A percentile compares a stretch with the other conserved stretches of the same genome.
These are phyloP conservation scores for Denticeps clupeoides DNA, from an alignment of 2,797 vertebrate genomes.

Conservation along the genomic window DNA sequence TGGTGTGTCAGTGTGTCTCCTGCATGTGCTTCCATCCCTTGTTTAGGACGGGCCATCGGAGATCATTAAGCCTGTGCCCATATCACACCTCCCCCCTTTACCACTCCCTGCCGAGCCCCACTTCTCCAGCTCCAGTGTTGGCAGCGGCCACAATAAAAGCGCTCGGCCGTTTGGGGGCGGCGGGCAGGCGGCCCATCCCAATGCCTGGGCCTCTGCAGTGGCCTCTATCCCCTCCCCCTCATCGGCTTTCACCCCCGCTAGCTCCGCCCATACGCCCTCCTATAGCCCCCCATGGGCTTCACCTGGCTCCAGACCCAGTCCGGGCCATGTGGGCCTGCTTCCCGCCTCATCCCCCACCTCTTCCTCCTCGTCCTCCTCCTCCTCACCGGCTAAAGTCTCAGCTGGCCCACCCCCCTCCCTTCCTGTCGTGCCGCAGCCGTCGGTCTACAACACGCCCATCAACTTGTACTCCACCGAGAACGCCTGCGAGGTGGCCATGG, in stretches of 20 bases:
- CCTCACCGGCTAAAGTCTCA: slow-evolving; percentile 48
- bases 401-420: slow-evolving; percentile 18
- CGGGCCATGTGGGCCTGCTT: slow-evolving; percentile 10
- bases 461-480: slow-evolving; percentile 46
- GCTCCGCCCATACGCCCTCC: slow-evolving; percentile 32
- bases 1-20: slow-evolving; percentile 38
- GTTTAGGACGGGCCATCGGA: slow-evolving; percentile 62
- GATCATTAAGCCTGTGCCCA: slow-evolving; percentile 70
- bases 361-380: slow-evolving; percentile 27
- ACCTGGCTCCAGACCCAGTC: slow-evolving; percentile 9
- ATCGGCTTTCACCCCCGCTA: slow-evolving; percentile 66
- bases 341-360: slow-evolving; percentile 3
- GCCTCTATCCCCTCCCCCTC: slow-evolving; percentile 68
- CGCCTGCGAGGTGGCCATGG: slow-evolving; percentile 60
- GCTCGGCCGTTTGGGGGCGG: slow-evolving; percentile 57
- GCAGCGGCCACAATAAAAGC: slow-evolving; percentile 64
- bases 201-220: slow-evolving; percentile 52
- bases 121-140: background rate
- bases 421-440: slow-evolving; percentile 63
- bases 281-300: too few relatives aligned
- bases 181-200: slow-evolving; percentile 11
- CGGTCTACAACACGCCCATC: slow-evolving; percentile 42
- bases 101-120: slow-evolving; percentile 5
- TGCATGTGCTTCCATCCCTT: slow-evolving; percentile 41
- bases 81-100: slow-evolving; percentile 51